Conservation (phyloP, 2,797 vertebrate genomes). For the Paratrypauchen microcephalus region DNA sequence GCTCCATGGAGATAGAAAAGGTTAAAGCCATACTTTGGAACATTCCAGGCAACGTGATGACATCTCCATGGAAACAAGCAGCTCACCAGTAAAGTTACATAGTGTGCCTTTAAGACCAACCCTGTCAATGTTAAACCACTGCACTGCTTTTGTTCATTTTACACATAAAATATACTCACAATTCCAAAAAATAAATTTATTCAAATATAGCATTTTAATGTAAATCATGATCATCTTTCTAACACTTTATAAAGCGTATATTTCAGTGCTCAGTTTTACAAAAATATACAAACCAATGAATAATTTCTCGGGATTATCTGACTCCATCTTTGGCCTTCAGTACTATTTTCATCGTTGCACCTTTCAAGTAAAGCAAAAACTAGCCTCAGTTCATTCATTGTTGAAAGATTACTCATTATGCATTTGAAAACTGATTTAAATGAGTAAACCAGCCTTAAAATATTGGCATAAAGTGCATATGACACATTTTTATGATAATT, state of each 20-base stretch:
- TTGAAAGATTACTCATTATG: constrained; percentile 10
- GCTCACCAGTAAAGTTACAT: too few relatives aligned
- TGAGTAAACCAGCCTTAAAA: neutral
- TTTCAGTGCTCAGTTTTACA: constrained; percentile 63
- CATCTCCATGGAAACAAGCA: too few relatives aligned
- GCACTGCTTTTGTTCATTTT: neutral
- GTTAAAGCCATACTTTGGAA: neutral
- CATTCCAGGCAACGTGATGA: neutral
- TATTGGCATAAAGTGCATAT: neutral
- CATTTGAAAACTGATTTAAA: constrained; percentile 19
- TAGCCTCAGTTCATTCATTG: constrained; percentile 16
- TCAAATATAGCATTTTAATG: constrained; percentile 52
- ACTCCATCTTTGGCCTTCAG: constrained; percentile 31
- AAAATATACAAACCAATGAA: constrained; percentile 70
- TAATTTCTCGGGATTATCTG: constrained; percentile 34
- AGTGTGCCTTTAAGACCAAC: neutral
- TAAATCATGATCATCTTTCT: constrained; percentile 46
- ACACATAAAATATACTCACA: constrained; percentile 47
- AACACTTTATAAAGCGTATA: constrained; percentile 58
- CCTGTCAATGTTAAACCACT: neutral
- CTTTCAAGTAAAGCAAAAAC: constrained; percentile 43
- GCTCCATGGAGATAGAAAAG: neutral
- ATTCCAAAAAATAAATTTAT: constrained; percentile 73
- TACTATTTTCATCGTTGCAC: constrained; percentile 30
- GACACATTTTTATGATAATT: too few relatives aligned